Conservation (phyloP, 2,888 invertebrate species). For the Marronus borbonicus region DNA sequence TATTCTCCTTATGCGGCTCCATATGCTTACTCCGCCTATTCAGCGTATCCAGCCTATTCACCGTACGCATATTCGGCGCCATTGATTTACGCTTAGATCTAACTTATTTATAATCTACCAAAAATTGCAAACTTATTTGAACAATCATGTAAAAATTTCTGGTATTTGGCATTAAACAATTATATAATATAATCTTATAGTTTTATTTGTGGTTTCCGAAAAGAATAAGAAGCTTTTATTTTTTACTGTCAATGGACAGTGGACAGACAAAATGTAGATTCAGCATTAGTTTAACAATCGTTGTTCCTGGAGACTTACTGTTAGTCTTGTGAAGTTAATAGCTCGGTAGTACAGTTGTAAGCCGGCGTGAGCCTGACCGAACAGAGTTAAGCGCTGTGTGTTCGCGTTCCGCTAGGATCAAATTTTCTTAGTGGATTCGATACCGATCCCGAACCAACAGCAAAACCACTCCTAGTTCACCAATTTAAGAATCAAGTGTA, state of each 20-base stretch:
- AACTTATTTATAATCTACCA: not conserved
- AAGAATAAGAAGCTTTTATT: not conserved
- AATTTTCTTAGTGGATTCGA: too few species aligned
- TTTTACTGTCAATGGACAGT: not conserved
- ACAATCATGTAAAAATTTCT: conserved; percentile 2
- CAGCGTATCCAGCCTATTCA: conserved; percentile 52
- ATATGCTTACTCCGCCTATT: conserved; percentile 58
- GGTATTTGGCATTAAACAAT: not conserved
- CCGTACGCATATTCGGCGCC: conserved; percentile 57
- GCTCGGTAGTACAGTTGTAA: too few species aligned
- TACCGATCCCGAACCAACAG: too few species aligned
- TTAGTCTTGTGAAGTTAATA: too few species aligned
- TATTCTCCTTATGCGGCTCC: conserved; percentile 58
- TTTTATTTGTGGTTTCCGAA: not conserved
- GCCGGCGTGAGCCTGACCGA: too few species aligned
- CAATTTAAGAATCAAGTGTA: too few species aligned
- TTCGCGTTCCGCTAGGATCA: too few species aligned
- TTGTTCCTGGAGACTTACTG: too few species aligned
- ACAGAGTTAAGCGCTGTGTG: too few species aligned
- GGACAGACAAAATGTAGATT: too few species aligned
- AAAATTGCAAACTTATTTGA: conserved; percentile 7
- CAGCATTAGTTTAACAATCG: too few species aligned
- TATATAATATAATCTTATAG: not conserved
- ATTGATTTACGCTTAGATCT: conserved; percentile 37
- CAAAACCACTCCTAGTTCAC: too few species aligned